Percentiles rank a stretch among this genome's conserved stretches.
Evolutionary conservation across 1,140 invertebrate species (phyloP).

Genomic region (Drosophila kurseongensis): DNA sequence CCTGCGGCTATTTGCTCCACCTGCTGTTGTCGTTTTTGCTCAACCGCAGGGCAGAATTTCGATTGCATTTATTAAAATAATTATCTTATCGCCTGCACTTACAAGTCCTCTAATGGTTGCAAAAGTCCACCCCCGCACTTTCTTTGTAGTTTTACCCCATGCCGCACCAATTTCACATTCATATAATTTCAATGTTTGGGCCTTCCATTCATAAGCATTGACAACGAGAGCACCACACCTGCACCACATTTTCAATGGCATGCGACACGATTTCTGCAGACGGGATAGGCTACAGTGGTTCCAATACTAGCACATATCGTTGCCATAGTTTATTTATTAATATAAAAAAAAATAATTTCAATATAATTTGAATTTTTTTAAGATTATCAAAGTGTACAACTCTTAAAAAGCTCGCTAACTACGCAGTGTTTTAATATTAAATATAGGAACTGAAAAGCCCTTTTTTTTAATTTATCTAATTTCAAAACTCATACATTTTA

Average conservation of each 20-base stretch:
- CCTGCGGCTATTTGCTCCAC: conserved; percentile 43
- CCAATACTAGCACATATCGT: background rate
- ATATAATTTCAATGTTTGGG: conserved; percentile 43
- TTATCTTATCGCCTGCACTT: conserved; percentile 57
- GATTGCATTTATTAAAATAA: conserved; percentile 72
- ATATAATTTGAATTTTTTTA: no score
- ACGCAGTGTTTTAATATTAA: no score
- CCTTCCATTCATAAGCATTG: conserved; percentile 65
- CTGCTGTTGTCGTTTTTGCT: conserved; percentile 47
- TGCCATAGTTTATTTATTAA: background rate
- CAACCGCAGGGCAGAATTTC: conserved; percentile 66
- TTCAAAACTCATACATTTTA: no score
- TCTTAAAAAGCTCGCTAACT: background rate
- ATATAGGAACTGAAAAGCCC: no score
- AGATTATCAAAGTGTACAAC: background rate
- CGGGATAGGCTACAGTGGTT: conserved; percentile 31
- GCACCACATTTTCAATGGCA: conserved; percentile 75
- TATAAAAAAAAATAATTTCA: background rate
- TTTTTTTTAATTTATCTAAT: no score
- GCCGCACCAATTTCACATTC: conserved; percentile 24
- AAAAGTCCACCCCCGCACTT: conserved; percentile 16
- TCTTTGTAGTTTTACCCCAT: conserved; percentile 32
- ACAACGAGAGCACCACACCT: conserved; percentile 55
- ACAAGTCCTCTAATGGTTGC: conserved; percentile 22
- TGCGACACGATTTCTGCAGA: conserved; percentile 53